These are phyloP conservation scores for Epistrophe grossulariae DNA, from an alignment of 2,888 invertebrate species.

Conservation along the genomic window DNA sequence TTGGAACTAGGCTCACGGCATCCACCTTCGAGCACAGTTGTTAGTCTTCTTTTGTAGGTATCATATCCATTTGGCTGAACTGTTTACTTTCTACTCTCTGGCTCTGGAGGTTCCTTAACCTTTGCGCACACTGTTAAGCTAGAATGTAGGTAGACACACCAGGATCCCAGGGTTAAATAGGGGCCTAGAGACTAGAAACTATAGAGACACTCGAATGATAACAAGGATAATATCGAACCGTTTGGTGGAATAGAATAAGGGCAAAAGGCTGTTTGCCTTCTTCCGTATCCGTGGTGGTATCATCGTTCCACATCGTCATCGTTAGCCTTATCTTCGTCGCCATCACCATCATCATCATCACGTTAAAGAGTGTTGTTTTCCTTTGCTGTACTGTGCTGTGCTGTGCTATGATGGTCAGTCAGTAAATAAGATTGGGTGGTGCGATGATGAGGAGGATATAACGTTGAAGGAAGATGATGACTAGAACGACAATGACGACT, in stretches of 20 bases:
- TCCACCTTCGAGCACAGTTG: conserved; percentile 4
- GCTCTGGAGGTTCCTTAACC: conserved; percentile 59
- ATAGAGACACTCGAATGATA: conserved; percentile 51
- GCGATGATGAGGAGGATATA: not conserved
- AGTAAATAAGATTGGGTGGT: conserved; percentile 19
- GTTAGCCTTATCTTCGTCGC: conserved; percentile 51
- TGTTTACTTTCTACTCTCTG: conserved; percentile 35
- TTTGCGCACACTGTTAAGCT: conserved; percentile 22
- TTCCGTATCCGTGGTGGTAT: conserved; percentile 41
- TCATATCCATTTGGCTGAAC: conserved; percentile 35
- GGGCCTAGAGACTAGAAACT: conserved; percentile 26
- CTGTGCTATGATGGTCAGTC: conserved; percentile 41
- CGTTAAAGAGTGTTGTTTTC: conserved; percentile 33
- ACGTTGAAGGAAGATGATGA: not conserved
- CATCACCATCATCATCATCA: conserved; percentile 34
- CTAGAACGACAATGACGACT: not conserved
- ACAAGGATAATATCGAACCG: conserved; percentile 69
- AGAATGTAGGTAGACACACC: conserved; percentile 21
- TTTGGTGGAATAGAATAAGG: conserved; percentile 36
- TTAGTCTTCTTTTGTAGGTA: conserved; percentile 7
- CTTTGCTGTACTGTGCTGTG: conserved; percentile 10
- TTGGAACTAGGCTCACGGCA: conserved; percentile 24
- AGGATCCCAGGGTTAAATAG: conserved; percentile 39
- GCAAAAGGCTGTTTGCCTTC: conserved; percentile 50
- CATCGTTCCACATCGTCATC: conserved; percentile 59